Percentiles rank a stretch among this genome's conserved stretches.
These are phyloP conservation scores for Sterrhoptilus dennistouni DNA, from an alignment of 2,113 vertebrate genomes.

Conservation along the genomic window DNA sequence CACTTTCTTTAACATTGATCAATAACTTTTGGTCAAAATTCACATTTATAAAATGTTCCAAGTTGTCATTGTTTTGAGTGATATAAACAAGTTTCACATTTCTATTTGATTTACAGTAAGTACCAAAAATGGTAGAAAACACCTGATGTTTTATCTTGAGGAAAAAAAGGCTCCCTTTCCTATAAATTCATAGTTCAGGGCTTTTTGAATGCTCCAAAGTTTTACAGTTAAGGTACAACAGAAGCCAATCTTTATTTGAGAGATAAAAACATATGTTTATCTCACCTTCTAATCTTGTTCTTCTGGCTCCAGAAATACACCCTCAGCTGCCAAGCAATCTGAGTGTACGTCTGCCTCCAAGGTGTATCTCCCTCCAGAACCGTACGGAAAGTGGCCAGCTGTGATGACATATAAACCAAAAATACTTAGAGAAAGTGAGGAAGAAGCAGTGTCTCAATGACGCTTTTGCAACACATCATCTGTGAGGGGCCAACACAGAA, in stretches of 20 bases:
- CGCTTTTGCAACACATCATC: not conserved
- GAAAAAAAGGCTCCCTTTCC: not conserved
- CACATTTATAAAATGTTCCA: not conserved
- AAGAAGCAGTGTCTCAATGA: not conserved
- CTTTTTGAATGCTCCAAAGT: not conserved
- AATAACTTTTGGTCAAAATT: not conserved
- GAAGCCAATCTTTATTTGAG: conserved; percentile 19
- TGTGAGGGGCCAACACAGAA: conserved; percentile 24
- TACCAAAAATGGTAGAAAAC: not conserved
- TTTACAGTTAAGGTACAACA: not conserved
- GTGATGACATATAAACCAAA: conserved; percentile 46
- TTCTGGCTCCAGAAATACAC: conserved; percentile 17
- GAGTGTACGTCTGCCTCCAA: conserved; percentile 48
- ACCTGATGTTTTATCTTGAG: not conserved
- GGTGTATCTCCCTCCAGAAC: conserved; percentile 31
- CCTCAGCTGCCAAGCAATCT: conserved; percentile 48
- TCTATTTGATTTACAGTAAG: not conserved
- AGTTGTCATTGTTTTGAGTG: not conserved
- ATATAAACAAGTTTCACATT: not conserved
- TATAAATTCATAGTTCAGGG: not conserved
- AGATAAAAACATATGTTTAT: conserved; percentile 51
- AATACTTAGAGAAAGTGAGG: conserved; percentile 31
- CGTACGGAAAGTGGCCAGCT: conserved; percentile 20
- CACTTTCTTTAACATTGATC: not conserved
- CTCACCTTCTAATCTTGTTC: conserved; percentile 53